Conservation (phyloP, 2,113 vertebrate species). For the Nestor notabilis region DNA sequence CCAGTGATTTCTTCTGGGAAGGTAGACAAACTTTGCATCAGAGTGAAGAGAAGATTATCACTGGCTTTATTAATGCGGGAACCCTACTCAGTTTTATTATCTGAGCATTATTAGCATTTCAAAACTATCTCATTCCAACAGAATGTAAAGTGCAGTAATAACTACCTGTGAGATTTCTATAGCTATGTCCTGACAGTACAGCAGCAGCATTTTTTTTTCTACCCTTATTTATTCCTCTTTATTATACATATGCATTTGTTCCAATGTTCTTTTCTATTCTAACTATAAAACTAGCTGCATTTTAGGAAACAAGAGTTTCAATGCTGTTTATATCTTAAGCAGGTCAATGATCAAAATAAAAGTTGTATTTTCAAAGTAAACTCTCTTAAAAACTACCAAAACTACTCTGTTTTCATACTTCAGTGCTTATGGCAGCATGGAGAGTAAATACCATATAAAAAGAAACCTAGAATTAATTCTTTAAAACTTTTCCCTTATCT, state of each 20-base stretch:
- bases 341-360: neutral
- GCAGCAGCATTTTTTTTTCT: neutral
- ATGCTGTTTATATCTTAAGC: neutral
- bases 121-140: conserved; percentile 21
- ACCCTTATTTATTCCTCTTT: neutral
- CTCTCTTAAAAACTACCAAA: neutral
- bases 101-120: neutral
- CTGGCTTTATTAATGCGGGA: neutral
- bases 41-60: neutral
- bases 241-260: neutral
- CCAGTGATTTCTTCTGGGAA: neutral
- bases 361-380: neutral
- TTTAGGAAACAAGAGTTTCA: neutral
- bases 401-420: neutral
- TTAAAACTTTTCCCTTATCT: neutral
- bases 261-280: neutral
- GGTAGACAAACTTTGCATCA: neutral
- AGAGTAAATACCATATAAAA: neutral
- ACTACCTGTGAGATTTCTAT: neutral
- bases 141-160: conserved; percentile 17
- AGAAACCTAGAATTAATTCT: neutral
- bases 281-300: neutral
- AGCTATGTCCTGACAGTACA: neutral
- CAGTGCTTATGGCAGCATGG: neutral
- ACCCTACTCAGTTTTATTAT: neutral